Conservation (phyloP, 2,113 vertebrate genomes). For the Anoura caudifer region DNA sequence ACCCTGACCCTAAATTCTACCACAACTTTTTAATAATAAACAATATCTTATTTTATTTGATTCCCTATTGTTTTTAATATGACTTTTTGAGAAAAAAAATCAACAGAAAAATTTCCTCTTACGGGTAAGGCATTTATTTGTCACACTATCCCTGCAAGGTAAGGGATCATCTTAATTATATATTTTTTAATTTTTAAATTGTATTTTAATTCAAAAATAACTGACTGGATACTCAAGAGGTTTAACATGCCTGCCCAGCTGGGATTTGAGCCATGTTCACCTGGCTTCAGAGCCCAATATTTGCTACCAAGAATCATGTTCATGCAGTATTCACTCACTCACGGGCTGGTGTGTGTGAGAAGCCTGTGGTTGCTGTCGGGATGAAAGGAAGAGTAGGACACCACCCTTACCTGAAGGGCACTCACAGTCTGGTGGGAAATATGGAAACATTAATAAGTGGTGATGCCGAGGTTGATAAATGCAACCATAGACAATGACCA, state of each 20-base stretch:
- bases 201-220: background rate
- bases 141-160: background rate
- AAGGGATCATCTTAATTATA: background rate
- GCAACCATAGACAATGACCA: background rate
- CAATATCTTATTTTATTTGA: background rate
- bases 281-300: background rate
- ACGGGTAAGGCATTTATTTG: background rate
- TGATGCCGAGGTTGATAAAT: background rate
- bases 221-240: background rate
- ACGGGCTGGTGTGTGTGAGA: background rate
- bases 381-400: background rate
- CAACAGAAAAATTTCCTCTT: background rate
- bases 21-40: background rate
- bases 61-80: background rate
- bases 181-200: background rate
- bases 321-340: background rate
- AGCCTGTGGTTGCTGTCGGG: background rate
- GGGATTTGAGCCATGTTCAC: background rate
- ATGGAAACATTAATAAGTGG: background rate
- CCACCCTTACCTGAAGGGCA: background rate
- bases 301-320: background rate
- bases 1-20: background rate
- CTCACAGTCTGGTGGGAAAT: constrained; percentile 6
- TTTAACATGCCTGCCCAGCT: background rate
- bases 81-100: background rate